Conservation (phyloP, 2,113 vertebrate species). For the Pterocles gutturalis region DNA sequence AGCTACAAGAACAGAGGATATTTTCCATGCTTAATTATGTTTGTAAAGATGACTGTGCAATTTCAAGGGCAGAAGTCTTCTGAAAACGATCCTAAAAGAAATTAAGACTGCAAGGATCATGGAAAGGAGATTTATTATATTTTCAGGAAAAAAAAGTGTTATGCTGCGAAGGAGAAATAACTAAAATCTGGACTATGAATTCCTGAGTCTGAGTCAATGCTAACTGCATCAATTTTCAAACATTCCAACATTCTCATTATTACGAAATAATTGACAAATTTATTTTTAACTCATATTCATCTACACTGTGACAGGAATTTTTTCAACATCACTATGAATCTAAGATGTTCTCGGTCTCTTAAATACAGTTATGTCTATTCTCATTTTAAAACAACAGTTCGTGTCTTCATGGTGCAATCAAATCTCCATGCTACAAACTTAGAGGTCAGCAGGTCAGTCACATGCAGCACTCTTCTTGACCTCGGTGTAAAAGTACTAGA, state of each 20-base stretch:
- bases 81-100: not conserved
- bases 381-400: not conserved
- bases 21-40: not conserved
- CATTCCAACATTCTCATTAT: not conserved
- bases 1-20: not conserved
- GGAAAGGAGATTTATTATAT: not conserved
- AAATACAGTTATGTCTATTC: not conserved
- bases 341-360: not conserved
- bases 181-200: not conserved
- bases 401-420: accelerated
- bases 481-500: not conserved
- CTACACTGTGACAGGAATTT: not conserved
- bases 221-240: not conserved
- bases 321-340: not conserved
- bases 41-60: not conserved
- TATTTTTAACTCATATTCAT: not conserved
- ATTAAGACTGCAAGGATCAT: not conserved
- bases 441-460: not conserved
- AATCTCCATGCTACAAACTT: not conserved
- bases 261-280: not conserved
- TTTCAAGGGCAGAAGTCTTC: not conserved
- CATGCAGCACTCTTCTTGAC: not conserved
- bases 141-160: not conserved
- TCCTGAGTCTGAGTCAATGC: not conserved
- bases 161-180: not conserved